These are phyloP conservation scores for Achroia grisella DNA, from an alignment of 1,140 invertebrate species.

Conservation along the genomic window DNA sequence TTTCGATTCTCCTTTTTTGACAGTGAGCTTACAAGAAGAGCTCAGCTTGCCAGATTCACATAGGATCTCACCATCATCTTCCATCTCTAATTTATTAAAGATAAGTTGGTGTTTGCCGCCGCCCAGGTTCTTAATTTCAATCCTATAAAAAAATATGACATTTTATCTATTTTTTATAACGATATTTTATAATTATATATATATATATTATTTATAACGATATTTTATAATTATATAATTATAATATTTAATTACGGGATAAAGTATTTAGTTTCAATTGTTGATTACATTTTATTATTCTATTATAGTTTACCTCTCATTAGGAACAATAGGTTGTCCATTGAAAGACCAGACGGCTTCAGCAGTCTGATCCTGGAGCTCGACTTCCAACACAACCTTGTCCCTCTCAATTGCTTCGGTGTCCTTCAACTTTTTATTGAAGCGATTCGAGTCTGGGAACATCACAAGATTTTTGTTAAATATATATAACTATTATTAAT, in stretches of 20 bases:
- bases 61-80: slow-evolving; percentile 89
- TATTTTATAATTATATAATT: too few relatives aligned
- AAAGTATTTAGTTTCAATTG: too few relatives aligned
- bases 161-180: too few relatives aligned
- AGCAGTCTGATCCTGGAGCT: slow-evolving; percentile 95
- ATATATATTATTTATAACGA: too few relatives aligned
- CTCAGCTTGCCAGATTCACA: slow-evolving; percentile 88
- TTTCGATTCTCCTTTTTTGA: slow-evolving; percentile 89
- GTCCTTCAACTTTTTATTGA: slow-evolving; percentile 97
- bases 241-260: too few relatives aligned
- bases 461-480: not conserved
- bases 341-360: slow-evolving; percentile 96
- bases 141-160: too few relatives aligned
- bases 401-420: slow-evolving; percentile 92
- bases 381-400: slow-evolving; percentile 91
- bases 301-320: slow-evolving; percentile 81
- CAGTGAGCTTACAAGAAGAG: slow-evolving; percentile 86
- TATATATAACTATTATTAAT: not conserved
- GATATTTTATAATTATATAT: too few relatives aligned
- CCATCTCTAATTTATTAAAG: slow-evolving; percentile 87
- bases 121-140: slow-evolving; percentile 92
- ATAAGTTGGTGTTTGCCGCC: slow-evolving; percentile 93
- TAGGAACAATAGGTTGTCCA: slow-evolving; percentile 86
- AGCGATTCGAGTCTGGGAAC: slow-evolving; percentile 89
- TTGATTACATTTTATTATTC: too few relatives aligned